Conservation (phyloP, 2,797 vertebrate genomes). For the Agapornis canus region DNA sequence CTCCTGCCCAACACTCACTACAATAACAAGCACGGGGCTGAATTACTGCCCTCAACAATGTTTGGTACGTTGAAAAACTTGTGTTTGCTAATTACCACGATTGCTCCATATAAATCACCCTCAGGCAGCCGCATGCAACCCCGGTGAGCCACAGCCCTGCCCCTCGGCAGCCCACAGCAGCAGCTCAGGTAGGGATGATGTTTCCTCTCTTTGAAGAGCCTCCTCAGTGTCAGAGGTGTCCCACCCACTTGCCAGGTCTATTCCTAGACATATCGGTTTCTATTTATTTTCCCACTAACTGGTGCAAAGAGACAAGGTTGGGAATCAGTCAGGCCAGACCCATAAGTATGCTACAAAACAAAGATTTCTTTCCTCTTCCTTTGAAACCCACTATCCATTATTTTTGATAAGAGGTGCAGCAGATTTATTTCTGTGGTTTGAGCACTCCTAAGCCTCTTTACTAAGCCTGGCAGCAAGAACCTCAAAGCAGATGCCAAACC, state of each 20-base stretch:
- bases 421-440: conserved; percentile 27
- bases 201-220: conserved; percentile 10
- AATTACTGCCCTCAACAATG: conserved; percentile 59
- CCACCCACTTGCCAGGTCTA: not conserved
- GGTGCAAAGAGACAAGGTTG: not conserved
- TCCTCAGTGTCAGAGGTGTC: not conserved
- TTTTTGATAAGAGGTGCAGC: conserved; percentile 36
- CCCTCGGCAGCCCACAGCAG: not conserved
- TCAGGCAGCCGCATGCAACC: not conserved
- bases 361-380: conserved; percentile 1
- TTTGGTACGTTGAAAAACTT: conserved; percentile 68
- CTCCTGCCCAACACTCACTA: conserved; percentile 56
- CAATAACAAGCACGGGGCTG: conserved; percentile 32
- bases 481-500: conserved; percentile 53
- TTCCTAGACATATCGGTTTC: conserved; percentile 56
- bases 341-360: conserved; percentile 2
- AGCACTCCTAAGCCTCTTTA: conserved; percentile 50
- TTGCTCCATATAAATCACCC: conserved; percentile 51
- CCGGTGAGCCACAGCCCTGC: not conserved
- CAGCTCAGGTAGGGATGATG: not conserved
- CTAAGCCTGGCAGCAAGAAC: conserved; percentile 9
- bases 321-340: not conserved
- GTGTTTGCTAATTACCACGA: conserved; percentile 28
- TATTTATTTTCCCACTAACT: conserved; percentile 30
- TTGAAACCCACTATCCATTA: conserved; percentile 41